phyloP scores from a whole-genome alignment of 2,797 vertebrate species.

The Oceanodroma leucorhoa region DNA sequence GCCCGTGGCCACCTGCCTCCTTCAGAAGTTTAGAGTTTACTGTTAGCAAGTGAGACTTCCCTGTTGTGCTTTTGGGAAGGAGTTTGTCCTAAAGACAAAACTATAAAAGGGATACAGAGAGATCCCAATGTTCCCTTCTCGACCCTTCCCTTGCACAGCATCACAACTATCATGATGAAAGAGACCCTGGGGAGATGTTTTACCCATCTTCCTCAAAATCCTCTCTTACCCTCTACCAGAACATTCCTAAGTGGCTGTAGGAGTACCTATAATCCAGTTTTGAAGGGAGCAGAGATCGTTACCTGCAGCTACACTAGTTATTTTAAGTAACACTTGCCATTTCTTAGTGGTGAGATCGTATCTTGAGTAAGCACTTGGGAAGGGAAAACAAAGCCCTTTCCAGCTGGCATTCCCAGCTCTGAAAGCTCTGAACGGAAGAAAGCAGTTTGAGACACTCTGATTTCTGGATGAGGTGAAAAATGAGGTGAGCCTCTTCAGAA shows the following conservation, averaged over 20 bases:
- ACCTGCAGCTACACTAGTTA: not conserved
- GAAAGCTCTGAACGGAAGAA: not conserved
- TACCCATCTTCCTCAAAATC: not conserved
- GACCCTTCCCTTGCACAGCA: not conserved
- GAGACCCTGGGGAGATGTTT: not conserved
- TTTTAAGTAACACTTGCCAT: not conserved
- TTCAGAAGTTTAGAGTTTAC: not conserved
- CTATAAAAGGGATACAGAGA: not conserved
- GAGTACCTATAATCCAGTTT: not conserved
- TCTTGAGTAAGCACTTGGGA: not conserved
- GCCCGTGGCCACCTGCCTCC: not conserved
- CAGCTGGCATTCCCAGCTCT: not conserved
- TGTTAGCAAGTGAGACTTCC: not conserved
- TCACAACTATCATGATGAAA: not conserved
- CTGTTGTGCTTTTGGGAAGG: not conserved
- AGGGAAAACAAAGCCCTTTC: not conserved
- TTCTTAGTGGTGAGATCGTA: not conserved
- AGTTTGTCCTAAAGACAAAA: not conserved
- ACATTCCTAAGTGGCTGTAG: not conserved
- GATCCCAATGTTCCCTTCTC: not conserved
- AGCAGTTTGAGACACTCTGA: not conserved
- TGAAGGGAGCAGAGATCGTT: not conserved
- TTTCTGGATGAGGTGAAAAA: not conserved
- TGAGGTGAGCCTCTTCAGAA: not conserved
- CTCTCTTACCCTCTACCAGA: not conserved